Conservation (phyloP, 53 echinoderm and acorn worm genomes). For the Henricia sp. region DNA sequence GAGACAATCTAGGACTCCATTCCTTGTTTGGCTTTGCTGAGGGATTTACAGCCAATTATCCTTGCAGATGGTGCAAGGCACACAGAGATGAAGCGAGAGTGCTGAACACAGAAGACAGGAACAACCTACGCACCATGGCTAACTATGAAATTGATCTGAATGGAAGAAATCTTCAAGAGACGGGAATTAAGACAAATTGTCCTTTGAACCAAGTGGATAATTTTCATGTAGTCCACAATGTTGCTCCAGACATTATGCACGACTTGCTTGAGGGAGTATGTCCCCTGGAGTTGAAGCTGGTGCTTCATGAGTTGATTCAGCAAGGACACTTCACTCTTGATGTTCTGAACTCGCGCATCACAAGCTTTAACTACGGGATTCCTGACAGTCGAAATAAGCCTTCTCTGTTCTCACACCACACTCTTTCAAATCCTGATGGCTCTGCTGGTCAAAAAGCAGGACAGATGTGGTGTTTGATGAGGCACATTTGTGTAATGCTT, state of each 20-base stretch:
- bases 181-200: conserved; percentile 48
- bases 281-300: conserved; percentile 49
- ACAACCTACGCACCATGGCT: not conserved
- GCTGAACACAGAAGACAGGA: not conserved
- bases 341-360: conserved; percentile 18
- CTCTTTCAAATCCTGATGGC: conserved; percentile 45
- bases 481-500: conserved; percentile 41
- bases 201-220: conserved; percentile 9
- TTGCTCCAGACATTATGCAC: conserved; percentile 51
- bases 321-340: conserved; percentile 60
- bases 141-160: not conserved
- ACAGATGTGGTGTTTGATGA: conserved; percentile 72
- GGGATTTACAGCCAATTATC: conserved; percentile 20
- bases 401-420: conserved; percentile 16
- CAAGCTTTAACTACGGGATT: conserved; percentile 42
- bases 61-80: conserved; percentile 11
- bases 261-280: conserved; percentile 42
- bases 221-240: conserved; percentile 41
- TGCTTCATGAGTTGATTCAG: conserved; percentile 36
- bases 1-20: conserved; percentile 47
- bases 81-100: not conserved
- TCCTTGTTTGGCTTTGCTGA: conserved; percentile 37
- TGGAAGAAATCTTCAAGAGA: not conserved
- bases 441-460: conserved; percentile 52
- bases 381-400: conserved; percentile 62